Evolutionary conservation across 1,140 invertebrate genomes (phyloP), one percentile per base, ranked within the genome.

Genomic region (Battus philenor): DNA sequence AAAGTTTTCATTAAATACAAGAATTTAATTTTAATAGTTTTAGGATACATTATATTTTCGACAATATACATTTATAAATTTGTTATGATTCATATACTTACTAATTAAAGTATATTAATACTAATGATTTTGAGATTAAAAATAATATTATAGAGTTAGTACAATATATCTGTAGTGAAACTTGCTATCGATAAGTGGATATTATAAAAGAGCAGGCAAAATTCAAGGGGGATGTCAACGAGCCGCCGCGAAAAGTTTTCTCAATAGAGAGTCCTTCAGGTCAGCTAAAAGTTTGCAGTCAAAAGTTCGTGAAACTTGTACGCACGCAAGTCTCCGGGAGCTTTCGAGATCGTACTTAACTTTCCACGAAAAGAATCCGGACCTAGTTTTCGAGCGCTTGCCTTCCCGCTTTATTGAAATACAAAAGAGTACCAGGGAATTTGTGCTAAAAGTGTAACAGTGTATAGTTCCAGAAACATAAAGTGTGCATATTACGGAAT

Each of bases 181-280:
- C n/a, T n/a, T n/a, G n/a, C n/a, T n/a, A n/a, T n/a, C n/a, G n/a
- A n/a, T 11, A 11, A 11, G 29, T 30, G 5, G 10, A 30, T 11
- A 30, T 11, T 11, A 30, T 9, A 11, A 11, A 11, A 11, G 12
- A 30, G 11, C 12, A 30, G 29, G 10, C 9, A 30, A 30, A 20
- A 20, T 20, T 6, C 18, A 20, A 20, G 2, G 4, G 9, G 29
- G 10, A 22, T 26, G 32, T 44, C 8, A 20, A 12, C 15, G 18
- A 57, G 63, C 59, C 61, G 64, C 54, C 54, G 58, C 61, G 59
- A 86, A 78, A 77, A 77, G 51, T 75, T 84, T 85, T 81, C 51
- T 75, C 83, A 32, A 86, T 52, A 3, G 18, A n/a, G 24, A 87
- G 87, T 68, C 76, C 73, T 69, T 63, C 65, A 71, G 63, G 65